These are phyloP conservation scores for Pachydiplax longipennis DNA, from an alignment of 2,888 invertebrate species.

Conservation along the genomic window DNA sequence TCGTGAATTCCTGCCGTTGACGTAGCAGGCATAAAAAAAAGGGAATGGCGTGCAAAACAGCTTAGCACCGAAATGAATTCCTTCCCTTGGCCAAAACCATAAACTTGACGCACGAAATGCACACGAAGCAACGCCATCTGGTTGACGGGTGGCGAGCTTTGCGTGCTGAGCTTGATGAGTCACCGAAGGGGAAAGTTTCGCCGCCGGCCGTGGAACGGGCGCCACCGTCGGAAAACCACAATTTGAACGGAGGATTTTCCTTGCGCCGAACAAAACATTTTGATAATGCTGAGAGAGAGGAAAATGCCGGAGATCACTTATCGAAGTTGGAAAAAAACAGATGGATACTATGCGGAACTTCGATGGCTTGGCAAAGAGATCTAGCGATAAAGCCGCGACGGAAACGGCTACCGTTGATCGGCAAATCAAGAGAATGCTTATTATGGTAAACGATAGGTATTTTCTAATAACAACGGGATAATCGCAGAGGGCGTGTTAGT, in stretches of 20 bases:
- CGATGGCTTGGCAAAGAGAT: no score
- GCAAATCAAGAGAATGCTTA: no score
- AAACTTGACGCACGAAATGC: conserved; percentile 9
- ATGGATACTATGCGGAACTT: not conserved
- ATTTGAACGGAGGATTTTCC: not conserved
- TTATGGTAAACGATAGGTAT: no score
- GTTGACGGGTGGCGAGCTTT: not conserved
- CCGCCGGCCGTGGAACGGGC: not conserved
- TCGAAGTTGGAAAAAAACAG: not conserved
- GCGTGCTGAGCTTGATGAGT: conserved; percentile 19
- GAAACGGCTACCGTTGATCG: no score
- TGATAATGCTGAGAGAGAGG: not conserved
- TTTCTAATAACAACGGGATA: no score
- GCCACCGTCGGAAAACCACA: not conserved
- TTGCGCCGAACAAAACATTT: not conserved
- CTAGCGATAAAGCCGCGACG: no score
- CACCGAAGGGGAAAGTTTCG: not conserved
- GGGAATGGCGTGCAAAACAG: conserved; percentile 1
- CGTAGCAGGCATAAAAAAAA: not conserved
- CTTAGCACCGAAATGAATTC: not conserved
- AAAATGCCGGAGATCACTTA: not conserved
- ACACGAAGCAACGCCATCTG: not conserved
- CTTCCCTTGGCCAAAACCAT: not conserved
- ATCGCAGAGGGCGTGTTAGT: no score
- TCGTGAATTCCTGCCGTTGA: not conserved